phyloP scores from a whole-genome alignment of 2,113 vertebrate genomes.

The Monopterus albus region DNA sequence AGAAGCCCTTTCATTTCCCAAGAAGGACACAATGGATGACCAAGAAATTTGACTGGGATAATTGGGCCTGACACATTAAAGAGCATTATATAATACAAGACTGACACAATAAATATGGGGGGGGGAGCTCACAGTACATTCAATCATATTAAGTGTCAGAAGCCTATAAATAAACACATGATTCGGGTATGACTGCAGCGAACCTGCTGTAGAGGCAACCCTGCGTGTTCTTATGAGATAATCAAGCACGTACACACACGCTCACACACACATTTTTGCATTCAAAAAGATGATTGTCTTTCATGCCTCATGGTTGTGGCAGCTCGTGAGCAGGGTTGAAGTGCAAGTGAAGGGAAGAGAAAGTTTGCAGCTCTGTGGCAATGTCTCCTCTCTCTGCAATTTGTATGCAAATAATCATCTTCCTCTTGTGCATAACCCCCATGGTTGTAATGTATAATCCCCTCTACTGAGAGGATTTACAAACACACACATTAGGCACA shows the following conservation, averaged over 20 bases:
- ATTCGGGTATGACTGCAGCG: neutral
- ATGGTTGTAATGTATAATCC: conserved; percentile 35
- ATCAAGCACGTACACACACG: neutral
- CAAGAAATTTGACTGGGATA: conserved; percentile 47
- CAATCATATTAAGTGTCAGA: neutral
- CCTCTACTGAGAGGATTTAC: conserved; percentile 38
- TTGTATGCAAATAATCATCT: conserved; percentile 61
- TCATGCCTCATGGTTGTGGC: too few relatives aligned
- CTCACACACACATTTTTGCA: neutral
- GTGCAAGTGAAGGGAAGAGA: neutral
- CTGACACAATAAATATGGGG: conserved; percentile 49
- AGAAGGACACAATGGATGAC: conserved; percentile 31
- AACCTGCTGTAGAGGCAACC: neutral
- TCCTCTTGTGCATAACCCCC: conserved; percentile 28
- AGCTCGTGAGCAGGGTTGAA: conserved; percentile 12
- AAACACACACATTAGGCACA: conserved; percentile 14
- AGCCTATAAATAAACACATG: neutral
- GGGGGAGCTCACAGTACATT: neutral
- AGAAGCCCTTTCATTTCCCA: conserved; percentile 21
- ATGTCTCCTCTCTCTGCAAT: conserved; percentile 1
- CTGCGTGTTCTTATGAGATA: neutral
- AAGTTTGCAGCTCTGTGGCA: conserved; percentile 9
- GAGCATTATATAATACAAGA: conserved; percentile 47
- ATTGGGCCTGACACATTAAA: conserved; percentile 23
- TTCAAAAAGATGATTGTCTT: too few relatives aligned